Conservation (phyloP, 2,797 vertebrate species). For the Schizothorax lantsangensis region DNA sequence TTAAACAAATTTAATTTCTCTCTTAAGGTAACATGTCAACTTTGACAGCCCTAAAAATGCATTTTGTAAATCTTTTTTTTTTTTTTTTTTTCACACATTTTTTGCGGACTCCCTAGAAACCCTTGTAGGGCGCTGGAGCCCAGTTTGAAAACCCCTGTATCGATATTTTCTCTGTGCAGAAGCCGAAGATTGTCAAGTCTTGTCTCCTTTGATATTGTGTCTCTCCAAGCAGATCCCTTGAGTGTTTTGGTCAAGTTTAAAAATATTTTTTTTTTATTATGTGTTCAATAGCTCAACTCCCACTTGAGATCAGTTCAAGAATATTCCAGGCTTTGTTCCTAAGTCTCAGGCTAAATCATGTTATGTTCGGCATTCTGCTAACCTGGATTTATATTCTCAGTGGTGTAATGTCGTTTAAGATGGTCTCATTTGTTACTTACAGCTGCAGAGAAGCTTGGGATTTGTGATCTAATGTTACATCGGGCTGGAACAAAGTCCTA, state of each 20-base stretch:
- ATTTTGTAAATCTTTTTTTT: no score
- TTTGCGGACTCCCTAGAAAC: no score
- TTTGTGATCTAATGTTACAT: constrained; percentile 45
- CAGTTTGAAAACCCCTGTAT: not conserved
- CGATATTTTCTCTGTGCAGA: not conserved
- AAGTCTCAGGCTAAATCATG: constrained; percentile 38
- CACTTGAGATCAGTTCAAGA: constrained; percentile 4
- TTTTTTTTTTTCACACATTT: not conserved
- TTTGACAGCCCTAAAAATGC: not conserved
- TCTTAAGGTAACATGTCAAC: not conserved
- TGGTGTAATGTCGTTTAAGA: constrained; percentile 6
- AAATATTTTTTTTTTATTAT: not conserved
- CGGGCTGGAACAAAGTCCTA: constrained; percentile 53
- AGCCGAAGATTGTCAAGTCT: not conserved
- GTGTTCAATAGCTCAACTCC: constrained; percentile 1
- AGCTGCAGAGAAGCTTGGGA: constrained; percentile 20
- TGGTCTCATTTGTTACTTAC: constrained; percentile 13
- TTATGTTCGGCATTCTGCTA: constrained; percentile 28
- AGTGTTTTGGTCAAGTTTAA: constrained; percentile 26
- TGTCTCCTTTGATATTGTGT: not conserved
- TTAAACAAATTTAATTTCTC: not conserved
- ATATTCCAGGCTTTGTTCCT: constrained; percentile 25
- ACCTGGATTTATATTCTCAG: constrained; percentile 29
- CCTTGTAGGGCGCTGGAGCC: not conserved
- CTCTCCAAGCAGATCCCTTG: constrained; percentile 6